Conservation (phyloP, 2,888 invertebrate species). For the Rhagonycha lutea region DNA sequence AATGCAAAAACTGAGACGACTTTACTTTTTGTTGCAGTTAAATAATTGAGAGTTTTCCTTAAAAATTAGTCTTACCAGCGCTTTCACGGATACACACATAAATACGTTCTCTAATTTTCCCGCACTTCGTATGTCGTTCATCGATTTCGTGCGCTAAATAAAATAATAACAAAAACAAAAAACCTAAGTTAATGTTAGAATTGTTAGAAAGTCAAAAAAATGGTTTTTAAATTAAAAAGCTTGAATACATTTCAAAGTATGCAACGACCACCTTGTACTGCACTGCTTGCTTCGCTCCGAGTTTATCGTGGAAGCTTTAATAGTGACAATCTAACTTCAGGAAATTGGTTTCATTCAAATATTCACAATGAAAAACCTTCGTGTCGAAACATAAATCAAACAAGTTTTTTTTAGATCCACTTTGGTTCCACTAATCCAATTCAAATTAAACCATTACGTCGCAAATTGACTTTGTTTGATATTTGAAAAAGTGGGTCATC, state of each 20-base stretch:
- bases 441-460: not conserved
- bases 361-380: not conserved
- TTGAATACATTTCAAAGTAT: not conserved
- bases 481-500: not conserved
- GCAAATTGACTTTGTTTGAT: not conserved
- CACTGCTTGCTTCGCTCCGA: not conserved
- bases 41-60: not conserved
- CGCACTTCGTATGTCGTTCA: slow-evolving; percentile 53
- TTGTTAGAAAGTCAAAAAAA: not conserved
- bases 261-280: not conserved
- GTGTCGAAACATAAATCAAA: not conserved
- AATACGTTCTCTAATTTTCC: slow-evolving; percentile 55
- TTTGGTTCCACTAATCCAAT: not conserved
- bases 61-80: slow-evolving; percentile 60
- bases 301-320: not conserved
- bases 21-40: not conserved
- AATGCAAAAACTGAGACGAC: not conserved
- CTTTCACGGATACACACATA: slow-evolving; percentile 64
- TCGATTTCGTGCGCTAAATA: slow-evolving; percentile 60
- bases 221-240: not conserved
- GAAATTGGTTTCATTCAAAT: not conserved
- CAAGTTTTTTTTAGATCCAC: not conserved
- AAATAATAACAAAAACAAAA: slow-evolving; percentile 36
- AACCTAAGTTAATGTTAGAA: slow-evolving; percentile 5
- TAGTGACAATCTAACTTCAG: not conserved